Evolutionary conservation across 2,113 vertebrate species (phyloP).

Genomic region (Dissostichus mawsoni): DNA sequence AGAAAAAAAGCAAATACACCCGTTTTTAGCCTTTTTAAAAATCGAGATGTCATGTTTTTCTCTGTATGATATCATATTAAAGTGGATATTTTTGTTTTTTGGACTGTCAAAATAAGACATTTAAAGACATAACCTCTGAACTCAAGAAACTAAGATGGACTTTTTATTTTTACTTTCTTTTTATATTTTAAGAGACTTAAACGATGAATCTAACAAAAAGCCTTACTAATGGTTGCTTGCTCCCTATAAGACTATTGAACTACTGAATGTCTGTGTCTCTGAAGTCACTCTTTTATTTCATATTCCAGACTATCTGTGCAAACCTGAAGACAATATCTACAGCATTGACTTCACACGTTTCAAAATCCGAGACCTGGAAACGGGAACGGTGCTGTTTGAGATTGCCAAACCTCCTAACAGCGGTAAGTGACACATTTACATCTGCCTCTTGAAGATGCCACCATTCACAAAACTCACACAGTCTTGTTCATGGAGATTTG

Average conservation of each 20-base stretch:
- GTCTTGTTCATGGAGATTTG: not conserved
- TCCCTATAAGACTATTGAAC: not conserved
- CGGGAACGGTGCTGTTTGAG: constrained; percentile 95
- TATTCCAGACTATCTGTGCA: constrained; percentile 93
- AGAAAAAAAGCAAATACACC: no score
- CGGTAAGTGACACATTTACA: constrained; percentile 75
- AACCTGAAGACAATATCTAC: constrained; percentile 95
- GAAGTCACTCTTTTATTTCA: not conserved
- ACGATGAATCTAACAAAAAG: no score
- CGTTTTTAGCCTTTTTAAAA: no score
- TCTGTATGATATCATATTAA: no score
- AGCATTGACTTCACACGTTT: constrained; percentile 98
- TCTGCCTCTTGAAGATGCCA: not conserved
- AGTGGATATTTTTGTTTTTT: no score
- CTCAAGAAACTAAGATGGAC: no score
- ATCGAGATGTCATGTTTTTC: no score
- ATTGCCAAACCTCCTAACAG: constrained; percentile 95
- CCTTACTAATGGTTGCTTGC: not conserved
- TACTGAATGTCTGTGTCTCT: not conserved
- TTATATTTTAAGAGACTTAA: no score
- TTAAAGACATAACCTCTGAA: no score
- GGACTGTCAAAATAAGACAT: no score
- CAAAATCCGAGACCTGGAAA: constrained; percentile 97
- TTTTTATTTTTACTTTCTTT: no score
- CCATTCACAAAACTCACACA: constrained; percentile 1